These are phyloP conservation scores for Rhinopithecus roxellana DNA, from an alignment of 2,113 vertebrate genomes.

Conservation along the genomic window DNA sequence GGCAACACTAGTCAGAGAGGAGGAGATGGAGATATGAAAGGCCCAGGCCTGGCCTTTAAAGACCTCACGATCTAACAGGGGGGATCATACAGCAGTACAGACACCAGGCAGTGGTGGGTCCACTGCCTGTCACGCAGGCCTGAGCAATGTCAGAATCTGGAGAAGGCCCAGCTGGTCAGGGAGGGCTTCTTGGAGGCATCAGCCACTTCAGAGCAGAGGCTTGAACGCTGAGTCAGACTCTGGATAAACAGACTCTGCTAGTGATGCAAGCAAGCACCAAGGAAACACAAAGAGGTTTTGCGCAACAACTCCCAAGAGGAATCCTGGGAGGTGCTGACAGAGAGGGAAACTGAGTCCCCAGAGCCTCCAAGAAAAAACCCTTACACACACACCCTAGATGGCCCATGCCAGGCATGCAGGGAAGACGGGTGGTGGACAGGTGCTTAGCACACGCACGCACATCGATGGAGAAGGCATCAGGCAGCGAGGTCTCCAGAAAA, in stretches of 20 bases:
- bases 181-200: not conserved
- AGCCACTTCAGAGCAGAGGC: not conserved
- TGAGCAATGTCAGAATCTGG: not conserved
- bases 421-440: not conserved
- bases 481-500: not conserved
- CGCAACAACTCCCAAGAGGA: not conserved
- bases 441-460: accelerated
- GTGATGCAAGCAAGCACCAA: not conserved
- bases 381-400: not conserved
- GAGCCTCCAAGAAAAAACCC: not conserved
- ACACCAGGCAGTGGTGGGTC: not conserved
- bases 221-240: not conserved
- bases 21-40: not conserved
- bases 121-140: not conserved
- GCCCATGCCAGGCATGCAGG: not conserved
- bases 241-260: not conserved
- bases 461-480: not conserved
- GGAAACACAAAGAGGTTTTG: not conserved
- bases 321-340: not conserved
- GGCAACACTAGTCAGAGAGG: too few species aligned
- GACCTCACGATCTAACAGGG: not conserved
- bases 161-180: not conserved
- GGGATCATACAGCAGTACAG: not conserved
- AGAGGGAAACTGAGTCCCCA: not conserved
- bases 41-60: not conserved